phyloP scores from a whole-genome alignment of 92 coral and sea anemone species.

The Epizoanthus ramosus region DNA sequence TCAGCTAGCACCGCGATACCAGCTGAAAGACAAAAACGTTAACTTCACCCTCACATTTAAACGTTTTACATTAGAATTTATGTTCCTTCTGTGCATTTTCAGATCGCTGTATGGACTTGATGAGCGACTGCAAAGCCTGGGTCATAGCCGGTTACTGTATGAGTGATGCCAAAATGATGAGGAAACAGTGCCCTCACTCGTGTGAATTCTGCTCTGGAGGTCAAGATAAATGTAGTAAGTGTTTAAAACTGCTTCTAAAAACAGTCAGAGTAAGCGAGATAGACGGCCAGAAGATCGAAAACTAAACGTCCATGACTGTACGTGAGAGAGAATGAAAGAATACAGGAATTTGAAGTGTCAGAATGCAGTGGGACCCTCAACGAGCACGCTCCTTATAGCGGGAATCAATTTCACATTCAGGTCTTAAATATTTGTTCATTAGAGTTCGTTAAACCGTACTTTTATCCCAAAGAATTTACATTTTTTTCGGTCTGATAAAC shows the following conservation, averaged over 20 bases:
- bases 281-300: not conserved
- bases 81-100: not conserved
- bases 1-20: no score
- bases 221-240: constrained; percentile 18
- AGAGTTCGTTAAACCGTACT: no score
- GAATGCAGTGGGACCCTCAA: no score
- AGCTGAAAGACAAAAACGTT: no score
- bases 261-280: not conserved
- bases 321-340: no score
- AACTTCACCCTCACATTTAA: not conserved
- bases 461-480: no score
- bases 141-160: constrained; percentile 61
- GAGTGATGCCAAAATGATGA: constrained; percentile 42
- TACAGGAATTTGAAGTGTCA: no score
- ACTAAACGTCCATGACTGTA: no score
- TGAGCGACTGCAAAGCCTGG: constrained; percentile 63
- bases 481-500: no score
- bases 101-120: constrained; percentile 72
- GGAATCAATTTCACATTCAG: no score
- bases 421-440: no score
- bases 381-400: no score
- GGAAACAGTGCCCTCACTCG: constrained; percentile 56
- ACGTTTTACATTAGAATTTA: not conserved
- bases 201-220: constrained; percentile 62
- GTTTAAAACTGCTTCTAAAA: not conserved